Percentiles rank a stretch among this genome's conserved stretches.
These are phyloP conservation scores for Lasioglossum albipes DNA, from an alignment of 1,140 invertebrate genomes.

Conservation along the genomic window DNA sequence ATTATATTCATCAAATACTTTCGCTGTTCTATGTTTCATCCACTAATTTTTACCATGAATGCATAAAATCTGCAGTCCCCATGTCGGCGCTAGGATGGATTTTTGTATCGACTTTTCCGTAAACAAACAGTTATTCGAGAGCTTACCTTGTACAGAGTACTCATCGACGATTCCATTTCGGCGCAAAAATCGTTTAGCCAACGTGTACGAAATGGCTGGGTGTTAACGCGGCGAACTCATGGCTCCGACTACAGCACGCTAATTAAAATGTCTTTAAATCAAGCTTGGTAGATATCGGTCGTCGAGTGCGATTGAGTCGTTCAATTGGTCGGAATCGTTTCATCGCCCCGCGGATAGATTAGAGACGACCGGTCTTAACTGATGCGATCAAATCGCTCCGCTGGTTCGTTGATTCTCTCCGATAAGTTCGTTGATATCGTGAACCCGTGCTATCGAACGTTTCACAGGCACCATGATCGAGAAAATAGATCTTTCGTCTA, in stretches of 20 bases:
- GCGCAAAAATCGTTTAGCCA: background rate
- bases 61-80: no score
- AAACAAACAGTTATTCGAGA: no score
- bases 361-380: conserved; percentile 4
- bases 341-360: conserved; percentile 23
- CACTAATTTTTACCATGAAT: no score
- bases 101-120: no score
- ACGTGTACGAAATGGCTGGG: background rate
- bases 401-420: background rate
- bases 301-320: conserved; percentile 24
- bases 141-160: conserved; percentile 44
- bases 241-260: conserved; percentile 36
- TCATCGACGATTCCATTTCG: conserved; percentile 55
- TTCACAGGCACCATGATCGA: background rate
- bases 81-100: no score
- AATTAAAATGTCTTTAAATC: conserved; percentile 63
- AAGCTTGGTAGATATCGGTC: conserved; percentile 10
- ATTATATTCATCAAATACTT: no score
- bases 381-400: background rate
- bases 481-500: no score
- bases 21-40: no score
- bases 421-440: background rate
- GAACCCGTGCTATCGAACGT: no score
- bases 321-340: conserved; percentile 64
- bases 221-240: conserved; percentile 5